Evolutionary conservation across 2,113 vertebrate genomes (phyloP).

Genomic region (Theropithecus gelada): DNA sequence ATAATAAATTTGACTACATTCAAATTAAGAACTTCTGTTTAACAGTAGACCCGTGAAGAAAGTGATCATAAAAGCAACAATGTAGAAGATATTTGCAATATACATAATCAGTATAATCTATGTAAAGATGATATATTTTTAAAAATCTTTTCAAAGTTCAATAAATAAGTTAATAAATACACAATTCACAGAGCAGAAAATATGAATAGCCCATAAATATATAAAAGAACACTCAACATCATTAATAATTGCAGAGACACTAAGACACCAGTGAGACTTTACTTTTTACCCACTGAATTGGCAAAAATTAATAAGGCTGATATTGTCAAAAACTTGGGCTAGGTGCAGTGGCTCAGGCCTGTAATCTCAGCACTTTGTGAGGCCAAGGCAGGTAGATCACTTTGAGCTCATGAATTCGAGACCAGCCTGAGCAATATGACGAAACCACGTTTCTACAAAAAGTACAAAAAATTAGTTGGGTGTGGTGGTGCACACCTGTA

Average conservation of each 20-base stretch:
- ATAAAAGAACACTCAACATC: background rate
- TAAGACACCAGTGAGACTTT: background rate
- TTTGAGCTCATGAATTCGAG: too few species aligned
- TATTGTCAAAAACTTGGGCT: background rate
- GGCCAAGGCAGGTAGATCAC: too few species aligned
- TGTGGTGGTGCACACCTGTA: too few species aligned
- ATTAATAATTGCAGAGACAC: background rate
- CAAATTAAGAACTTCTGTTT: constrained; percentile 16
- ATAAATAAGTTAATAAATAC: constrained; percentile 18
- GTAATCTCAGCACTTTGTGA: too few species aligned
- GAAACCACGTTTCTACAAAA: too few species aligned
- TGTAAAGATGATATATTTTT: background rate
- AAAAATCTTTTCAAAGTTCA: constrained; percentile 18
- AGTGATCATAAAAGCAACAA: background rate
- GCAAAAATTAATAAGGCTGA: constrained; percentile 20
- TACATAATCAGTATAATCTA: background rate
- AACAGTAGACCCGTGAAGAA: background rate
- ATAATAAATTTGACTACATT: background rate
- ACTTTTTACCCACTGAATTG: background rate
- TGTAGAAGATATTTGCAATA: background rate
- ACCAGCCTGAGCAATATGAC: too few species aligned
- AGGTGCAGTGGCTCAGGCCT: too few species aligned
- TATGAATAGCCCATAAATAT: background rate
- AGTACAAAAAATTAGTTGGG: too few species aligned
- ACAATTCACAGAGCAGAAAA: background rate